Base-by-base conservation (phyloP, 2,888 invertebrate genomes). In the Thymelicus lineola region DNA sequence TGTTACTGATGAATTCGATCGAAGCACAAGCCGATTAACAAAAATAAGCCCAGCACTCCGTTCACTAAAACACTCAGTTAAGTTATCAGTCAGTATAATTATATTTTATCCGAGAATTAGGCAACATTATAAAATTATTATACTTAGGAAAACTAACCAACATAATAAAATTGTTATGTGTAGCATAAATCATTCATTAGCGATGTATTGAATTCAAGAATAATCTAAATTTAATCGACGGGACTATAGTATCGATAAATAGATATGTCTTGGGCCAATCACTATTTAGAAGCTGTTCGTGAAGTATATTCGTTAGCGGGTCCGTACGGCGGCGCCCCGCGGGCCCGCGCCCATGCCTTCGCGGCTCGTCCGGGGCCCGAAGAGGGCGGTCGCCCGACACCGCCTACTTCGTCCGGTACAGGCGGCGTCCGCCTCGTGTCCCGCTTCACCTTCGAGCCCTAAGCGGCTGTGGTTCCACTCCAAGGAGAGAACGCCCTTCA, bases 381-480 rank as follows among this genome's bases (percentile, higher is more conserved):
- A 86, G 89, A 90, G 91, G 91, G 92, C 91, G 91, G 90, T 88
- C 91, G 92, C 87, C 88, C 83, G 91, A 88, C 87, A 85, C 91
- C 92, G 91, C 92, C 93, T 91, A 93, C 93, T 89, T 92, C 90
- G 91, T 91, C 91, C 89, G 91, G 91, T 91, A 92, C 91, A 90
- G 90, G 90, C 90, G 91, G 88, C 90, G 85, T 86, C 86, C 85
- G 90, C 86, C 88, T 90, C 90, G 90, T 90, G 89, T 91, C 89
- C 91, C 90, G 89, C 89, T 88, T 86, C 84, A 87, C 86, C 85
- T 88, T 82, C 38, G 83, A 86, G 84, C 73, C 85, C 86, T 84
- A 80, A 82, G 82, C 82, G 83, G 81, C 81, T 81, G 79, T 81
- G 81, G 82, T 73, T 61, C 71, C 79, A 80, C 76, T 78, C 80